These are phyloP conservation scores for Meteorus sp. DNA, from an alignment of 1,140 invertebrate species.

Conservation along the genomic window DNA sequence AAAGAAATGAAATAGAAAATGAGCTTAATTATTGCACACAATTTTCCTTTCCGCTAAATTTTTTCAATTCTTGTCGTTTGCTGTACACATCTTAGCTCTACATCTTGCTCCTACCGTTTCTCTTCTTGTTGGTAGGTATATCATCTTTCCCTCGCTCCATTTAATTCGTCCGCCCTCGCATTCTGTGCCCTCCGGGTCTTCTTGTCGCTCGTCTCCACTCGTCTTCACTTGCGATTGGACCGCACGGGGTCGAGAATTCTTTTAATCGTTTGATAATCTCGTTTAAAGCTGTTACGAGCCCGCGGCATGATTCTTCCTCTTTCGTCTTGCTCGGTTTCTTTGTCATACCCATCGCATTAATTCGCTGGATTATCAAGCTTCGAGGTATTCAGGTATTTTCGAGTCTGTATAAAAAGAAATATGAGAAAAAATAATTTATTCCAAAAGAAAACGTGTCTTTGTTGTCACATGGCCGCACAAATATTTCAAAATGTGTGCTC, in stretches of 20 bases:
- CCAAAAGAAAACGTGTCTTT: no score
- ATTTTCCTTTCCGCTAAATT: no score
- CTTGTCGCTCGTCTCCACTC: slow-evolving; percentile 15
- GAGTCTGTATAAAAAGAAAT: no score
- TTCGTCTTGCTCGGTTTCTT: slow-evolving; percentile 48
- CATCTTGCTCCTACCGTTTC: slow-evolving; percentile 17
- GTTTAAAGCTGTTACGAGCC: slow-evolving; percentile 45
- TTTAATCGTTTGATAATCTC: slow-evolving; percentile 57
- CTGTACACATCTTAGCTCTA: slow-evolving; percentile 24
- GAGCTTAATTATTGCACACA: no score
- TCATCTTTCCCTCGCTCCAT: slow-evolving; percentile 26
- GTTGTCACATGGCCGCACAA: no score
- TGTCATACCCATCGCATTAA: no score
- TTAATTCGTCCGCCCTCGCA: slow-evolving; percentile 26
- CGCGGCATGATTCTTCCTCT: slow-evolving; percentile 31
- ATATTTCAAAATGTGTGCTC: neutral
- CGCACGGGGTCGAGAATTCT: slow-evolving; percentile 39
- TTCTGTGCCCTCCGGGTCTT: slow-evolving; percentile 25
- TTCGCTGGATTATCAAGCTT: no score
- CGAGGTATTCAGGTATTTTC: no score
- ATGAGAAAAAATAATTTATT: no score
- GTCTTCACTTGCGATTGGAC: neutral
- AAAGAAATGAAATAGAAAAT: no score
- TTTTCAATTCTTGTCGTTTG: no score
- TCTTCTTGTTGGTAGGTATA: no score